Conservation (phyloP, 2,797 vertebrate genomes). For the Crax fasciolata region DNA sequence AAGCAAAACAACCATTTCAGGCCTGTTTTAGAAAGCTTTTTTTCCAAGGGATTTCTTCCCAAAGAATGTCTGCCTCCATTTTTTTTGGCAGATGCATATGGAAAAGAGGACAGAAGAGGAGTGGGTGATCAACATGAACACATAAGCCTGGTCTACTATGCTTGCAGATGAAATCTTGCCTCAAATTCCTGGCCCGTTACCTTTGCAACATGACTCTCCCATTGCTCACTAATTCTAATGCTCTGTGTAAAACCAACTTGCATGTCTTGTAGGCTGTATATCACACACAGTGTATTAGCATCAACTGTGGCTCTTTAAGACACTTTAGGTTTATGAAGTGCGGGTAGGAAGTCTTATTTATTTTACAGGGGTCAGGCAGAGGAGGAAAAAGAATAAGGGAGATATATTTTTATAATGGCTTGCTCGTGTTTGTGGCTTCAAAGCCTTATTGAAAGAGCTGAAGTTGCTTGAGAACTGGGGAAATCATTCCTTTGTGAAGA, state of each 20-base stretch:
- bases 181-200: background rate
- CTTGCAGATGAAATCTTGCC: too few species aligned
- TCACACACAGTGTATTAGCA: fast-evolving
- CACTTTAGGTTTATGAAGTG: background rate
- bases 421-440: fast-evolving
- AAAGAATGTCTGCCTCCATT: background rate
- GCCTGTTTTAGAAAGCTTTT: background rate
- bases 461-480: background rate
- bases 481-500: background rate
- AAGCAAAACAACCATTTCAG: background rate
- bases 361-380: background rate
- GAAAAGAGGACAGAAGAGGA: background rate
- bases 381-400: background rate
- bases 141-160: background rate
- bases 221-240: fast-evolving
- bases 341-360: background rate
- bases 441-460: background rate
- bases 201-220: background rate
- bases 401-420: background rate
- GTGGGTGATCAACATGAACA: fast-evolving
- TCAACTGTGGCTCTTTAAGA: fast-evolving
- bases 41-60: background rate
- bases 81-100: background rate
- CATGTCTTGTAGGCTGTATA: background rate
- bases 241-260: background rate